Evolutionary conservation across 2,888 invertebrate species (phyloP).

Genomic region (Toxonevra muliebris): DNA sequence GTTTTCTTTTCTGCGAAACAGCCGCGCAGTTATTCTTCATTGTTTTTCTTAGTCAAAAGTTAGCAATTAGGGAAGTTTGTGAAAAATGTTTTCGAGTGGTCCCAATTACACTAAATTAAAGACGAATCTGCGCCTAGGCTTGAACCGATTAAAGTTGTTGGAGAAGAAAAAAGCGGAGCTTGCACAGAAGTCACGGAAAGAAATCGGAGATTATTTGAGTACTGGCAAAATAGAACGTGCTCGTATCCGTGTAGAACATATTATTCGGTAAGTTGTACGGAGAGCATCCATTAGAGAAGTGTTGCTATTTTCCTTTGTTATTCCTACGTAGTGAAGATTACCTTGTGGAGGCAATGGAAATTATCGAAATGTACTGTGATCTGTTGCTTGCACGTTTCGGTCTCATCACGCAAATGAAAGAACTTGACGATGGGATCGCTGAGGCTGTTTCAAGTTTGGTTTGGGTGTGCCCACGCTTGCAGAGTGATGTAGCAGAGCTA

Average conservation of each 20-base stretch:
- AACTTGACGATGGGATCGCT: slow-evolving; percentile 91
- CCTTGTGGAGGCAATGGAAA: slow-evolving; percentile 98
- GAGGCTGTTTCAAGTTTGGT: slow-evolving; percentile 92
- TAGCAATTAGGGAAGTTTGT: background rate
- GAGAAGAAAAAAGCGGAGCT: slow-evolving; percentile 98
- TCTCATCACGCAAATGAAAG: slow-evolving; percentile 95
- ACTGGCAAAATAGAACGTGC: slow-evolving; percentile 89
- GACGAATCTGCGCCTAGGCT: slow-evolving; percentile 91
- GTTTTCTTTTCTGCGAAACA: too few relatives aligned
- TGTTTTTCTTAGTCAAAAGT: too few relatives aligned
- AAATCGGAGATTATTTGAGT: slow-evolving; percentile 95
- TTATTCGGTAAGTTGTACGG: slow-evolving; percentile 75
- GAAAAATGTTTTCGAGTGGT: slow-evolving; percentile 85
- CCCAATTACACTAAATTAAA: slow-evolving; percentile 96
- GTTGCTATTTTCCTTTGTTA: background rate
- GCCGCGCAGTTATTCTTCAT: too few relatives aligned
- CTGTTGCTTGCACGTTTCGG: slow-evolving; percentile 95
- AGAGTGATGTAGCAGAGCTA: slow-evolving; percentile 81
- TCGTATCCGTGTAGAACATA: slow-evolving; percentile 97
- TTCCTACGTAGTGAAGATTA: slow-evolving; percentile 84
- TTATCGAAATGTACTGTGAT: slow-evolving; percentile 99
- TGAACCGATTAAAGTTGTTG: slow-evolving; percentile 91
- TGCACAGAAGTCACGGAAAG: slow-evolving; percentile 90
- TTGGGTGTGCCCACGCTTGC: slow-evolving; percentile 95
- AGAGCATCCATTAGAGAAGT: background rate